Evolutionary conservation across 2,888 invertebrate genomes (phyloP).

Genomic region (Stramonita haemastoma): DNA sequence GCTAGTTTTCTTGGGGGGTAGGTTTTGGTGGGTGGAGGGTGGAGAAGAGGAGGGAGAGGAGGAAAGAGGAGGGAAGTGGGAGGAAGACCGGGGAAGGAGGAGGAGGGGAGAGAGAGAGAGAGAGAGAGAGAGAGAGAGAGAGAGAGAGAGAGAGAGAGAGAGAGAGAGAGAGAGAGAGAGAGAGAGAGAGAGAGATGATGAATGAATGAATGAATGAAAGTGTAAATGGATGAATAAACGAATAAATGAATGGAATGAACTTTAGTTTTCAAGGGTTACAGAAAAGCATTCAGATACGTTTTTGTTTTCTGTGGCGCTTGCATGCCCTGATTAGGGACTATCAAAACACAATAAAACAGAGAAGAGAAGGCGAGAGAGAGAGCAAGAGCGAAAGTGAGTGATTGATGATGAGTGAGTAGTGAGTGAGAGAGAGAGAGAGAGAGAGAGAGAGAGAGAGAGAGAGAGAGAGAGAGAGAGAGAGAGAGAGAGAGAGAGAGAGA

Average conservation of each 20-base stretch:
- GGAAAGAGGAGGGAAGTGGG: background rate
- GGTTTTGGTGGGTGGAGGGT: too few species aligned
- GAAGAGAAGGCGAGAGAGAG: background rate
- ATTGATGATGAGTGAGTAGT: background rate
- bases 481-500: background rate
- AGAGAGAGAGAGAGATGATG: too few species aligned
- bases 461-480: background rate
- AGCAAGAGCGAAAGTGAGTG: background rate
- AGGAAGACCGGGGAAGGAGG: background rate
- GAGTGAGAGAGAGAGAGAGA: background rate
- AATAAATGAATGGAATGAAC: too few species aligned
- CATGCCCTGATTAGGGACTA: too few species aligned
- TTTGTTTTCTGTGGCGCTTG: too few species aligned
- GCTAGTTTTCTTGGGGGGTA: too few species aligned
- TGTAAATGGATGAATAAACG: too few species aligned
- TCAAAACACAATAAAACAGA: too few species aligned
- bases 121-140: background rate
- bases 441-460: background rate
- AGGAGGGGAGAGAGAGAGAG: background rate
- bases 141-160: conserved; percentile 4
- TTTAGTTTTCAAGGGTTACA: too few species aligned
- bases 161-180: background rate
- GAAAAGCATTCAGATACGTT: background rate
- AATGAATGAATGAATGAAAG: too few species aligned
- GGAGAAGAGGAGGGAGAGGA: background rate